These are phyloP conservation scores for Phymastichus coffea DNA, from an alignment of 1,140 invertebrate species.

Conservation along the genomic window DNA sequence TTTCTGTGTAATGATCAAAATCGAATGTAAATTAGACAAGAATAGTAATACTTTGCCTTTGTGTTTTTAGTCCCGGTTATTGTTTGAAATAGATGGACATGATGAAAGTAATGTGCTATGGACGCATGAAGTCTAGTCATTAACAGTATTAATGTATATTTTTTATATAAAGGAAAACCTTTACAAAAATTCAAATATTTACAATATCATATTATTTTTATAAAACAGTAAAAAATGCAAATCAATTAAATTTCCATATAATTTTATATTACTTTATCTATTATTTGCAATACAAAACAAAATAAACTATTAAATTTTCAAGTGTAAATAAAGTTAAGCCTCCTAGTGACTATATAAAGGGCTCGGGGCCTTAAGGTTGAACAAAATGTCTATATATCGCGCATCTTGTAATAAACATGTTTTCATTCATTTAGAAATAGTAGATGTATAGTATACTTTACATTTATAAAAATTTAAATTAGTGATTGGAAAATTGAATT, in stretches of 20 bases:
- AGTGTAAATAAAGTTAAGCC: no score
- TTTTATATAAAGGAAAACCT: conserved; percentile 7
- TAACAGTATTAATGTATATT: conserved; percentile 33
- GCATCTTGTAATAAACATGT: no score
- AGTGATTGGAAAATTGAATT: no score
- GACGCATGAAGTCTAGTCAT: conserved; percentile 38
- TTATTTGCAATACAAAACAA: no score
- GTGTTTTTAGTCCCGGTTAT: conserved; percentile 25
- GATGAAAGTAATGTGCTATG: conserved; percentile 19
- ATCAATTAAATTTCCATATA: no score
- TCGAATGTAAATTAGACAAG: not conserved
- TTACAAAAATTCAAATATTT: conserved; percentile 11
- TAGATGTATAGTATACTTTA: conserved; percentile 9
- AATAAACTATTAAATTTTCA: no score
- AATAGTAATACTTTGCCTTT: conserved; percentile 27
- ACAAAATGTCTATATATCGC: no score
- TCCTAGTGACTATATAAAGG: no score
- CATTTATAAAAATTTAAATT: no score
- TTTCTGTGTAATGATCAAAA: not conserved
- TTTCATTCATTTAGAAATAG: conserved; percentile 4
- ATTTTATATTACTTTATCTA: no score
- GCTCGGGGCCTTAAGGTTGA: no score
- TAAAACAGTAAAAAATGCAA: not conserved
- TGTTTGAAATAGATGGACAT: conserved; percentile 24
- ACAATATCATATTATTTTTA: conserved; percentile 12